Evolutionary conservation across 2,113 vertebrate species (phyloP), one percentile per base, ranked within the genome.

Genomic region (Nothoprocta perdicaria): DNA sequence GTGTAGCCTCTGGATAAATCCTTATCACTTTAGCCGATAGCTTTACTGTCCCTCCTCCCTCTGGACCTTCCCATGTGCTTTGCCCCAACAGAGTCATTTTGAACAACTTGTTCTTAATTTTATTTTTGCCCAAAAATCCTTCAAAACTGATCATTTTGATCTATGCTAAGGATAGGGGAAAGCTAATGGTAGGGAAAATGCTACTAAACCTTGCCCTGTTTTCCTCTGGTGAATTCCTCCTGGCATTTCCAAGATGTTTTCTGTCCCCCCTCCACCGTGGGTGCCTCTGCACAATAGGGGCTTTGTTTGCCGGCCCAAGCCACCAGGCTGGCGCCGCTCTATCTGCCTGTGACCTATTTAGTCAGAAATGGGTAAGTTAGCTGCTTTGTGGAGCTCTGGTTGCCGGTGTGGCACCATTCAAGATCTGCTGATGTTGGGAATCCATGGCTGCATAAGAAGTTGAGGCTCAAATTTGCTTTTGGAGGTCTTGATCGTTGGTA

Each of bases 301-400:
- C 90, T 95, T 96, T 97, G 96, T 97, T n/a, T 81, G 40, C 80
- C 78, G 72, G 89, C 69, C 58, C 45, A 72, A 92, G 53, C 75
- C 65, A 67, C 71, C 83, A 48, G 45, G 61, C 86, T 93, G 92
- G 94, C 84, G 43, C 77, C 62, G 78, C 58, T 93, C 19, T 90
- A 63, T 92, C 80, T 91, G 78, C 89, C 63, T 74, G 89, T 96
- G 95, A 96, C 95, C 96, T 88, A 93, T 95, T 96, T 96, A 90
- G 72, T 62, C 62, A 75, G 62, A 89, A 91, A 66, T 76, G 53
- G 74, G 14, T 81, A 9, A 89, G 86, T 88, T 73, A 84, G 75
- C 83, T 50, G 77, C 74, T 55, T 60, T 24, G 46, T 6, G 6
- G 84, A 74, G 81, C 80, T 62, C 35, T 2, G 5, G 79, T 52